phyloP scores from a whole-genome alignment of 1,140 invertebrate genomes.

The Microplitis demolitor region DNA sequence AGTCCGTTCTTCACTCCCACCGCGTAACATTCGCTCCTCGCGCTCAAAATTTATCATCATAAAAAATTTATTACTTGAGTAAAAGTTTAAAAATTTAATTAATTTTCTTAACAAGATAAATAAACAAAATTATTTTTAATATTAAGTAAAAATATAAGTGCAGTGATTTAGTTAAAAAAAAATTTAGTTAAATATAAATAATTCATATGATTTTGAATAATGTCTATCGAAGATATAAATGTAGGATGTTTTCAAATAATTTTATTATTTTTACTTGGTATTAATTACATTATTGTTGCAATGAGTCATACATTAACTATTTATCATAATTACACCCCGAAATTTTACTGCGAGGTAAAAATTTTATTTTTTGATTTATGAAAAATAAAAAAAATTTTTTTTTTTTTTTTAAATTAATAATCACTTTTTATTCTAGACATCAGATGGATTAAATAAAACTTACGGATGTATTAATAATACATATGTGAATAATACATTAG shows the following conservation, averaged over 20 bases:
- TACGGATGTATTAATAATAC: conserved; percentile 36
- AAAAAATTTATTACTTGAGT: no score
- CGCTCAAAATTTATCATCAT: neutral
- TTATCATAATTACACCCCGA: conserved; percentile 59
- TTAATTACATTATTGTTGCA: conserved; percentile 60
- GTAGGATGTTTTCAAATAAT: conserved; percentile 59
- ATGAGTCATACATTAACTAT: conserved; percentile 58
- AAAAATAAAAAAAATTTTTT: neutral
- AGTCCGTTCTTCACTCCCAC: conserved; percentile 43
- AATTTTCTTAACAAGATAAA: neutral
- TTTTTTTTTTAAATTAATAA: neutral
- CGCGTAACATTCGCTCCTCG: conserved; percentile 37
- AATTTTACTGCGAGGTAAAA: conserved; percentile 59
- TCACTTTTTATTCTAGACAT: neutral
- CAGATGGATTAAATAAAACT: conserved; percentile 30
- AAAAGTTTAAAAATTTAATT: neutral
- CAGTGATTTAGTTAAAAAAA: neutral
- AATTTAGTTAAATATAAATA: neutral
- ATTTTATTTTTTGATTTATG: neutral
- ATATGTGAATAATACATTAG: neutral
- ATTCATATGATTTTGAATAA: conserved; percentile 20
- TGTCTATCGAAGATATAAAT: conserved; percentile 46
- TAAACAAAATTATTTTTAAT: neutral
- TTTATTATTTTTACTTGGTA: conserved; percentile 55
- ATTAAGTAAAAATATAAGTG: neutral